Evolutionary conservation across 1,140 invertebrate species (phyloP).

Genomic region (Oryzaephilus surinamensis): DNA sequence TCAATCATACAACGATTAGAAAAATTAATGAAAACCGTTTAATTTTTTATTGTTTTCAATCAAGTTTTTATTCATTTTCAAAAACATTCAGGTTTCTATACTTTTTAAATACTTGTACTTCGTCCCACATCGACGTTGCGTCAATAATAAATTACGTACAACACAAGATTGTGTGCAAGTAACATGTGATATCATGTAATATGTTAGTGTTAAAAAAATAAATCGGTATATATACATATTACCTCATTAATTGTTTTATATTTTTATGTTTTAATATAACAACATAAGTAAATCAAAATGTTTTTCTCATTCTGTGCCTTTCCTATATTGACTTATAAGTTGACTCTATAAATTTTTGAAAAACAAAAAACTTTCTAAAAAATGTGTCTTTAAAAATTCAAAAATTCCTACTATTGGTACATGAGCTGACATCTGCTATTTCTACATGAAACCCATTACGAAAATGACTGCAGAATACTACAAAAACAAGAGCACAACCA

Average conservation of each 20-base stretch:
- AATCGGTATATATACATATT: conserved; percentile 39
- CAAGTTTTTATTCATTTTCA: conserved; percentile 10
- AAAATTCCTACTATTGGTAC: too few relatives aligned
- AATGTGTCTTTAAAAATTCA: too few relatives aligned
- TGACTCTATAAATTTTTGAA: too few relatives aligned
- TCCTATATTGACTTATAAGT: background rate
- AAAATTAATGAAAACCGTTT: too few relatives aligned
- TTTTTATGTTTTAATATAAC: conserved; percentile 34
- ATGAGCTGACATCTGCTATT: too few relatives aligned
- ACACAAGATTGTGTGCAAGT: conserved; percentile 38
- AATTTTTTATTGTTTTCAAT: conserved; percentile 1
- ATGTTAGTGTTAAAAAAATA: conserved; percentile 39
- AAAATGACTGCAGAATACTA: background rate
- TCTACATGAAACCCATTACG: too few relatives aligned
- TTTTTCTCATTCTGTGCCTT: background rate
- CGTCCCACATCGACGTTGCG: conserved; percentile 37
- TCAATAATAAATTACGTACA: conserved; percentile 39
- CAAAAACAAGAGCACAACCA: background rate
- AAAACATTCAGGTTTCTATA: too few relatives aligned
- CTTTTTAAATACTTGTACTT: conserved; percentile 31
- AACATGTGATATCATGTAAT: conserved; percentile 40
- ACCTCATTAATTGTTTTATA: conserved; percentile 35
- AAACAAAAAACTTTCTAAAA: too few relatives aligned
- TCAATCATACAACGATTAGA: too few relatives aligned
- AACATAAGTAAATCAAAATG: conserved; percentile 15